Evolutionary conservation across 2,888 invertebrate species (phyloP).

Genomic region (Leptinotarsa juncta): DNA sequence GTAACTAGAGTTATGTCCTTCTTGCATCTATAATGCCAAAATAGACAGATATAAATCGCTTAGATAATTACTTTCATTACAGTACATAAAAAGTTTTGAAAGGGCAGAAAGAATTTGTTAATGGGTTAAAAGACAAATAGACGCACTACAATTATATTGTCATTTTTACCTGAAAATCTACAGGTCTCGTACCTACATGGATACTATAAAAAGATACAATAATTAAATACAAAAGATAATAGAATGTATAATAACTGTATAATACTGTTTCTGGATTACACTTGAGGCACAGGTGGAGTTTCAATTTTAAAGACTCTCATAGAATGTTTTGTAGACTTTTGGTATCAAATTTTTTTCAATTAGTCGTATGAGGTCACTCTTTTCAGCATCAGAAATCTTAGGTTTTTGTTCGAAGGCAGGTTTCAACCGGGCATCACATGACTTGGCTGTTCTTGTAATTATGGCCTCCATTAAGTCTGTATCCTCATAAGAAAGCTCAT

Average conservation of each 20-base stretch:
- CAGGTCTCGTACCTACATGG: neutral
- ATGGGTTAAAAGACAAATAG: neutral
- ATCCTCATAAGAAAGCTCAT: neutral
- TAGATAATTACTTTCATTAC: neutral
- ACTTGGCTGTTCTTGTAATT: slow-evolving; percentile 2
- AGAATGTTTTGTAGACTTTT: slow-evolving; percentile 1
- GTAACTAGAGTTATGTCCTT: neutral
- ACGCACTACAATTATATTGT: neutral
- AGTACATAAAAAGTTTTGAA: neutral
- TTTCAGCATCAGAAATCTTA: neutral
- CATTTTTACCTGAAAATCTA: neutral
- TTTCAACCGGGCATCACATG: slow-evolving; percentile 2
- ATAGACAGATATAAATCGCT: neutral
- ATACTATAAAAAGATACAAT: neutral
- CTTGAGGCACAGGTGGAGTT: neutral
- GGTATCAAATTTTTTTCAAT: neutral
- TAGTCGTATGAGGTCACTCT: neutral
- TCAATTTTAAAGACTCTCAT: neutral
- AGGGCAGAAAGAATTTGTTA: neutral
- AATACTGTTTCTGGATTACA: neutral
- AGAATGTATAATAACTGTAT: neutral
- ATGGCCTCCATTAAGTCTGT: neutral
- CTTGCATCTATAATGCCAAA: neutral
- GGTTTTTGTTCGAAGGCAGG: neutral
- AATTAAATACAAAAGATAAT: neutral